phyloP scores from a whole-genome alignment of 23 tunicate species.

The Styela plicata region DNA sequence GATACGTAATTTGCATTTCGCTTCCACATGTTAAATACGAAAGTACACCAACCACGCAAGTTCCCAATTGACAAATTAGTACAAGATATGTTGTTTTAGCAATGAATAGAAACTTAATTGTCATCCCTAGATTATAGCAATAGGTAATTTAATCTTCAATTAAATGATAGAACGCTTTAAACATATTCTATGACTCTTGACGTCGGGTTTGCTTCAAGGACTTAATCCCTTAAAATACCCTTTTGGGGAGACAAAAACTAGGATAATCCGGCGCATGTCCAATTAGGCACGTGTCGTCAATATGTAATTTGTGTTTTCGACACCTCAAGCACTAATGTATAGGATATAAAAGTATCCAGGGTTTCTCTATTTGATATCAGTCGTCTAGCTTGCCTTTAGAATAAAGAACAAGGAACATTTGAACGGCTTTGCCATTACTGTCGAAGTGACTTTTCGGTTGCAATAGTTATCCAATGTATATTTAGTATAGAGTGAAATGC shows the following conservation, averaged over 20 bases:
- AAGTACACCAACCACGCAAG: neutral
- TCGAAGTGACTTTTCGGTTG: too few relatives aligned
- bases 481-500: too few relatives aligned
- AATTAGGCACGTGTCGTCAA: constrained; percentile 10
- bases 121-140: neutral
- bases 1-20: neutral
- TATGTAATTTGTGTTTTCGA: neutral
- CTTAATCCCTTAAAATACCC: neutral
- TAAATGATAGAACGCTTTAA: neutral
- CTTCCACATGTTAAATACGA: neutral
- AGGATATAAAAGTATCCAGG: neutral
- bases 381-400: neutral
- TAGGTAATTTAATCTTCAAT: neutral
- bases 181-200: neutral
- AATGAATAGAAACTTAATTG: neutral
- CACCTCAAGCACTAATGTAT: neutral
- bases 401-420: too few relatives aligned
- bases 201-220: neutral
- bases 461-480: too few relatives aligned
- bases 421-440: too few relatives aligned
- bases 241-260: neutral
- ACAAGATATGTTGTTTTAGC: neutral
- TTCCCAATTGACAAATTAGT: neutral
- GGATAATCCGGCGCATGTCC: neutral
- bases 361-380: neutral